phyloP scores from a whole-genome alignment of 1,140 invertebrate genomes.

The Drosophila mauritiana region DNA sequence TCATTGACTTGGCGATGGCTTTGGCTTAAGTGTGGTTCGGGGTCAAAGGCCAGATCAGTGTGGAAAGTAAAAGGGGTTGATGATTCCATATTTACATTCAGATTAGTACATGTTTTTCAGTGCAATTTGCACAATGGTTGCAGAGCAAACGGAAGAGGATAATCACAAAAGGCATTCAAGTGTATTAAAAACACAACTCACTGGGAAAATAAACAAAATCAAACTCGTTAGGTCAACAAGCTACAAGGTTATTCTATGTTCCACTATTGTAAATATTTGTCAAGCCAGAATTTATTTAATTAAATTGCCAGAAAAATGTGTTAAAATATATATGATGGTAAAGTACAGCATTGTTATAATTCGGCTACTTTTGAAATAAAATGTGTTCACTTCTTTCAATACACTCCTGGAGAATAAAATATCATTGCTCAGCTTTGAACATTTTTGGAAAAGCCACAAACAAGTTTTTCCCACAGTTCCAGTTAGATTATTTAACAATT shows the following conservation, averaged over 20 bases:
- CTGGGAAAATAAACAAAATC: not conserved
- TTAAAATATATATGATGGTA: no score
- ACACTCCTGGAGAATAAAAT: no score
- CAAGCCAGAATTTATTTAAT: not conserved
- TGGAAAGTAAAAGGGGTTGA: slow-evolving; percentile 5
- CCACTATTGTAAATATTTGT: not conserved
- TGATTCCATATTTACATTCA: slow-evolving; percentile 14
- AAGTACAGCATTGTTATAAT: no score
- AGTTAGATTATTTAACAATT: not conserved
- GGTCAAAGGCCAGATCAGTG: slow-evolving; percentile 19
- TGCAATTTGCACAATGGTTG: not conserved
- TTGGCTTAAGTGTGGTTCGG: slow-evolving; percentile 8
- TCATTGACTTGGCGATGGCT: slow-evolving; percentile 20
- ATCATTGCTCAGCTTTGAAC: no score
- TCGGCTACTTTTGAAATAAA: no score
- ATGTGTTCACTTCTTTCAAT: no score
- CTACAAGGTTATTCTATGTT: not conserved
- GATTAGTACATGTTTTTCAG: slow-evolving; percentile 9
- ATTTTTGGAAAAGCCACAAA: no score
- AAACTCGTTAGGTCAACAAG: not conserved
- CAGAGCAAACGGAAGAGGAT: not conserved
- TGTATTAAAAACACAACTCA: slow-evolving; percentile 1
- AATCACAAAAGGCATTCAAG: slow-evolving; percentile 3
- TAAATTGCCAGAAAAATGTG: not conserved
- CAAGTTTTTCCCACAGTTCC: no score